Conservation (phyloP, 2,888 invertebrate species). For the Thera britannica region DNA sequence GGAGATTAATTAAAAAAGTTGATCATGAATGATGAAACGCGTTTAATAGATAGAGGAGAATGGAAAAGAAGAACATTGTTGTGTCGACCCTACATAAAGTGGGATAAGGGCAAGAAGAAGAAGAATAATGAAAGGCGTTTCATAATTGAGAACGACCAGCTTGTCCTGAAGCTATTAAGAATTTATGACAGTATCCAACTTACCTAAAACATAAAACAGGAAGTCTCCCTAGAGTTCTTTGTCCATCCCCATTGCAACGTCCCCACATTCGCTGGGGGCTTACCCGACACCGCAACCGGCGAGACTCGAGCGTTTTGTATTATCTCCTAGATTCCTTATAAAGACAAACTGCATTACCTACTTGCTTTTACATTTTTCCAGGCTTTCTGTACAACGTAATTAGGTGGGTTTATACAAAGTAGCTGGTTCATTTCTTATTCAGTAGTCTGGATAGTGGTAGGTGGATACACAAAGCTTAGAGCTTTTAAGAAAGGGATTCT, state of each 20-base stretch:
- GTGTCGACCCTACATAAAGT: no score
- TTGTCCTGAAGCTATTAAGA: background rate
- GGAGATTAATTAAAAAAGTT: no score
- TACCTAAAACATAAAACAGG: background rate
- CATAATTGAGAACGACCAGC: no score
- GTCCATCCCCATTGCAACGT: slow-evolving; percentile 47
- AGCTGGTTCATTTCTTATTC: slow-evolving; percentile 29
- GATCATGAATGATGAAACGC: no score
- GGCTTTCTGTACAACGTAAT: slow-evolving; percentile 33
- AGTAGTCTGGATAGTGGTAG: slow-evolving; percentile 9
- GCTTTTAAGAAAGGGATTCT: slow-evolving; percentile 17
- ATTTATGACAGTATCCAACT: background rate
- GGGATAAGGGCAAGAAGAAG: no score
- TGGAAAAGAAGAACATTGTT: no score
- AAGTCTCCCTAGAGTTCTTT: slow-evolving; percentile 37
- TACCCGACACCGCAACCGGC: slow-evolving; percentile 50
- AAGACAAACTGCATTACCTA: slow-evolving; percentile 39
- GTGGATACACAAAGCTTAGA: slow-evolving; percentile 7
- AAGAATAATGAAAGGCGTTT: no score
- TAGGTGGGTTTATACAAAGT: slow-evolving; percentile 31
- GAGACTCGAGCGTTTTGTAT: slow-evolving; percentile 59
- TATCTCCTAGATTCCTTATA: slow-evolving; percentile 63
- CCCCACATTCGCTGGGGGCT: slow-evolving; percentile 50
- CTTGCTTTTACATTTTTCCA: slow-evolving; percentile 34
- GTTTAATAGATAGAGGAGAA: no score